These are phyloP conservation scores for Carassius carassius DNA, from an alignment of 2,113 vertebrate genomes.

Conservation along the genomic window DNA sequence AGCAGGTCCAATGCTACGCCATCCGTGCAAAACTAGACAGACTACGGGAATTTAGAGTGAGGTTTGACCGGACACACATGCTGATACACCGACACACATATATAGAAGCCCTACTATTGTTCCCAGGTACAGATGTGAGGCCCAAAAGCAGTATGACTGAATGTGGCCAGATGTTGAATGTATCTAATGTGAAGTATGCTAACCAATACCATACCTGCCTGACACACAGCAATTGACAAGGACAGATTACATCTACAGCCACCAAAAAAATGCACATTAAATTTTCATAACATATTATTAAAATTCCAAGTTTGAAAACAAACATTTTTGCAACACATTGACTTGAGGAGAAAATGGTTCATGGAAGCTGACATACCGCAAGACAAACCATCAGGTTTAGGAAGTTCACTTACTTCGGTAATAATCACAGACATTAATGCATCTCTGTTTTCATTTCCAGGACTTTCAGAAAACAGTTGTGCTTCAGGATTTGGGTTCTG, in stretches of 20 bases:
- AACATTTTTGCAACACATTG: background rate
- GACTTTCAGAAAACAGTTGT: slow-evolving; percentile 71
- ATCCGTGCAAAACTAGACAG: slow-evolving; percentile 65
- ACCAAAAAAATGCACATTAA: background rate
- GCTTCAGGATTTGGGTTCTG: slow-evolving; percentile 59
- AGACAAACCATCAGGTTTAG: background rate
- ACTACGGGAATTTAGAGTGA: slow-evolving; percentile 72
- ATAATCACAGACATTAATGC: background rate
- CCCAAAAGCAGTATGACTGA: slow-evolving; percentile 33
- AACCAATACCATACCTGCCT: slow-evolving; percentile 35
- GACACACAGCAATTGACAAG: background rate
- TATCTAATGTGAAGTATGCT: slow-evolving; percentile 21
- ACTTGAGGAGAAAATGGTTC: background rate
- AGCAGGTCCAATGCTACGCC: slow-evolving; percentile 60
- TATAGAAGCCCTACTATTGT: background rate
- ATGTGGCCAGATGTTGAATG: slow-evolving; percentile 46
- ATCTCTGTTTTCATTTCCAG: slow-evolving; percentile 52
- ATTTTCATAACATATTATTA: slow-evolving; percentile 6
- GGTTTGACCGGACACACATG: slow-evolving; percentile 30
- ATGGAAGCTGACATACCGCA: background rate
- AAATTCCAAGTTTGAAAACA: background rate
- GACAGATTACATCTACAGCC: slow-evolving; percentile 24
- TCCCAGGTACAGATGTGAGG: slow-evolving; percentile 44
- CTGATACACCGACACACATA: slow-evolving; percentile 13
- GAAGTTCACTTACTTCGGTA: background rate